These are phyloP conservation scores for Lasaia peninsularis DNA, from an alignment of 1,140 invertebrate genomes.

Conservation along the genomic window DNA sequence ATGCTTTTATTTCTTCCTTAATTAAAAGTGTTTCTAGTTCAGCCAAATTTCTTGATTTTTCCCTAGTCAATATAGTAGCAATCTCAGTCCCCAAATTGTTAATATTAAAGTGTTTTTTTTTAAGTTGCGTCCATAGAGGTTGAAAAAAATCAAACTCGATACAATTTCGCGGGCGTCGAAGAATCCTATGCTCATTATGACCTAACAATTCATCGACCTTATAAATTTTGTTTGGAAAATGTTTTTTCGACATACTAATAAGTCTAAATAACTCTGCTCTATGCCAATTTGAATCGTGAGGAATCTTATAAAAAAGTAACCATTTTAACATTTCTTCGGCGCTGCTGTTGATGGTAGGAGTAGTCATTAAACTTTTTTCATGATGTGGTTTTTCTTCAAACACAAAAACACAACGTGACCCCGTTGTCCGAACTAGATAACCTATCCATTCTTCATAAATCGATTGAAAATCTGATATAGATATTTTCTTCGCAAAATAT, in stretches of 20 bases:
- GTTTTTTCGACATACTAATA: slow-evolving; percentile 1
- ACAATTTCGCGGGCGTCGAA: background rate
- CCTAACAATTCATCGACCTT: slow-evolving; percentile 3
- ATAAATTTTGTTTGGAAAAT: background rate
- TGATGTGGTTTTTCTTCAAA: background rate
- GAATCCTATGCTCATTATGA: slow-evolving; percentile 4
- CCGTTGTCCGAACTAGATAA: background rate
- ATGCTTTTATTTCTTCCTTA: slow-evolving; percentile 5
- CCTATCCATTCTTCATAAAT: background rate
- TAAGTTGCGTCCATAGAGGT: background rate
- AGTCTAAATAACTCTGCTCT: slow-evolving; percentile 8
- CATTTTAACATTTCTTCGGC: slow-evolving; percentile 7
- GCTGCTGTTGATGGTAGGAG: slow-evolving; percentile 2
- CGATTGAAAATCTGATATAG: background rate
- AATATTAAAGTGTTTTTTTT: background rate
- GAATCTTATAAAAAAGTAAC: slow-evolving; percentile 7
- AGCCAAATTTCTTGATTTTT: background rate
- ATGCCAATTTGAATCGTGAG: slow-evolving; percentile 5
- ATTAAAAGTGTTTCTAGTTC: background rate
- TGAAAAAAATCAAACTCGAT: background rate
- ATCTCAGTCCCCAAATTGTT: background rate
- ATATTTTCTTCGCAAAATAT: background rate
- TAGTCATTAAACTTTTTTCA: background rate
- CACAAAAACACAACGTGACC: background rate
- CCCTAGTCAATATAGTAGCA: background rate